Evolutionary conservation across 1,140 invertebrate species (phyloP), one percentile per base, ranked within the genome.

Genomic region (Ylistrum balloti): DNA sequence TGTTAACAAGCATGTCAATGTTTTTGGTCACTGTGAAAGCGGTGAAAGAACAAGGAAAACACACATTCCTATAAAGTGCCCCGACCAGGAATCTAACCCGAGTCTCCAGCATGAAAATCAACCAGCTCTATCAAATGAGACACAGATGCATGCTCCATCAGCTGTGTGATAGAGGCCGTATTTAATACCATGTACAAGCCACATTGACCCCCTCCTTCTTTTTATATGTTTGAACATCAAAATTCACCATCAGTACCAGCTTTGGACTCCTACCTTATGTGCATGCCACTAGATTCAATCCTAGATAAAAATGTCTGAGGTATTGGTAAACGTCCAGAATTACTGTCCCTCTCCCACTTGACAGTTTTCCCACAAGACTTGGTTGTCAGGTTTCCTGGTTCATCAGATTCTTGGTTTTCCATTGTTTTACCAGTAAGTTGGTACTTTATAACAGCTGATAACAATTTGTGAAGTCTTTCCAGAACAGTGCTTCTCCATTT

Each of bases 401-500:
- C 28, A 90, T 15, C 9, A 56, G 33, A n/a, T 22, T 33, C 22
- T 45, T 90, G 32, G 13, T 35, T 13, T 20, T 33, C 11, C 85
- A 34, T 85, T 41, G 86, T 48, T 89, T 87, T 41, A 1, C 56
- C 56, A 74, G 5, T 74, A 28, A 74, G 5, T 28, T 74, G 9
- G 11, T 74, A 74, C 56, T 74, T 74, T n/a, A 93, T 86, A 41
- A 93, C 91, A 41, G 92, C 93, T 17, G 85, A 86, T 28, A 95
- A 33, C 34, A 95, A 88, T 45, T 92, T 94, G 28, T 95, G 88
- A 10, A 95, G 87, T 89, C 95, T 90, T 33, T 92, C 90, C 85
- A 95, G 88, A 85, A 95, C 95, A 28, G 93, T 93, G 22, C 74
- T 85, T 33, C 95, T 93, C 95, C 95, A 95, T 90, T 95, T 94